Base-by-base conservation (phyloP, 2,888 invertebrate genomes). In the Acrobeloides nanus region DNA sequence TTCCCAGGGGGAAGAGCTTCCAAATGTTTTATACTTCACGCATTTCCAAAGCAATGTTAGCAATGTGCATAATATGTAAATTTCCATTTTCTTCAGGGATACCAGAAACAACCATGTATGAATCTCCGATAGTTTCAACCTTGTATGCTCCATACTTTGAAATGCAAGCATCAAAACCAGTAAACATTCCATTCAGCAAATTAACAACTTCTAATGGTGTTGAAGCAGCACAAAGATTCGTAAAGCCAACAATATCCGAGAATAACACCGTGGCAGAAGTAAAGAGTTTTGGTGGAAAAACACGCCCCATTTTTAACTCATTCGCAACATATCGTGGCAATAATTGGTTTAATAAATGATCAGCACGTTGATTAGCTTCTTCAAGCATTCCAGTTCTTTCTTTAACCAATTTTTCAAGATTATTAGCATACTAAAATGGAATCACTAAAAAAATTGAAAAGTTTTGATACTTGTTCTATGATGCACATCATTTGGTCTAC, bases 351-450 rank as follows among this genome's bases (percentile, higher is more conserved):
- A 70, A 53, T 0, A 70, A 56, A 24, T 61, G 55, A 45, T 72
- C 71, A 1, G 70, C 71, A 42, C 63, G 46, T 4, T 51, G 42
- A 37, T 70, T 72, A 1, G 71, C 72, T 42, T 72, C 72, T 40
- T 72, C 72, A 42, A 71, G 53, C 68, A 72, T 66, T 50, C 66
- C 68, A 20, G 72, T 72, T 47, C 72, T 45, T 32, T 72, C 72
- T 21, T 66, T 55, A 6, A 72, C 72, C 6, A 72, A 25, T 34
- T 72, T 71, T 50, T 72, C 72, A 32, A 72, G 51, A 45, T 72
- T 72, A 40, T 72, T 72, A 10, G 72, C 68, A 38, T 71, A 71
- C n/a, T n/a, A n/a, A n/a, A n/a, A n/a, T n/a, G n/a, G n/a, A n/a
- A n/a, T n/a, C n/a, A n/a, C n/a, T n/a, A n/a, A n/a, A n/a, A n/a